Evolutionary conservation across 2,888 invertebrate species (phyloP).

Genomic region (Leptinotarsa tumamoca): DNA sequence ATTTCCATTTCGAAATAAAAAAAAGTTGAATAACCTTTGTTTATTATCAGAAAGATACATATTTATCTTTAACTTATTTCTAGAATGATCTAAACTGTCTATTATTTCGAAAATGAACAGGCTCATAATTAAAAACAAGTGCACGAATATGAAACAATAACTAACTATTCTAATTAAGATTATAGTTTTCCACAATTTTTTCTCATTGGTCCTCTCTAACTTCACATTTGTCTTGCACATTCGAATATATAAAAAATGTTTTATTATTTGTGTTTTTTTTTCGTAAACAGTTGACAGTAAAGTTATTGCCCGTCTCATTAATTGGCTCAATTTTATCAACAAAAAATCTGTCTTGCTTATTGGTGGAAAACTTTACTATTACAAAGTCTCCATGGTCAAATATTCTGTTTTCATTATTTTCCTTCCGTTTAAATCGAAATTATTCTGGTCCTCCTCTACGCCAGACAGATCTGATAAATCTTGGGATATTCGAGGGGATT

Average conservation of each 20-base stretch:
- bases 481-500: no score
- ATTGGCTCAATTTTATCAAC: constrained; percentile 27
- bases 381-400: constrained; percentile 20
- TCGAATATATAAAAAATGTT: constrained; percentile 31
- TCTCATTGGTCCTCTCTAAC: no score
- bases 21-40: no score
- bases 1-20: no score
- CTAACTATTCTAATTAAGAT: no score
- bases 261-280: constrained; percentile 34
- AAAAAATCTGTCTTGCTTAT: constrained; percentile 28
- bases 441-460: constrained; percentile 27
- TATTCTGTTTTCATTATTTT: constrained; percentile 26
- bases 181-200: no score
- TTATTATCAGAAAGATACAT: no score
- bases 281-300: constrained; percentile 33
- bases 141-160: no score
- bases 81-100: no score
- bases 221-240: constrained; percentile 29
- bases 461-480: background rate
- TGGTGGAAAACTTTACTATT: constrained; percentile 32
- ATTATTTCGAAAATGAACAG: no score
- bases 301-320: constrained; percentile 23
- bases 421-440: constrained; percentile 26
- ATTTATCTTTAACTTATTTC: no score
- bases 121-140: no score